Percentiles rank a stretch among this genome's conserved stretches.
These are phyloP conservation scores for Alauda arvensis DNA, from an alignment of 2,797 vertebrate genomes.

Conservation along the genomic window DNA sequence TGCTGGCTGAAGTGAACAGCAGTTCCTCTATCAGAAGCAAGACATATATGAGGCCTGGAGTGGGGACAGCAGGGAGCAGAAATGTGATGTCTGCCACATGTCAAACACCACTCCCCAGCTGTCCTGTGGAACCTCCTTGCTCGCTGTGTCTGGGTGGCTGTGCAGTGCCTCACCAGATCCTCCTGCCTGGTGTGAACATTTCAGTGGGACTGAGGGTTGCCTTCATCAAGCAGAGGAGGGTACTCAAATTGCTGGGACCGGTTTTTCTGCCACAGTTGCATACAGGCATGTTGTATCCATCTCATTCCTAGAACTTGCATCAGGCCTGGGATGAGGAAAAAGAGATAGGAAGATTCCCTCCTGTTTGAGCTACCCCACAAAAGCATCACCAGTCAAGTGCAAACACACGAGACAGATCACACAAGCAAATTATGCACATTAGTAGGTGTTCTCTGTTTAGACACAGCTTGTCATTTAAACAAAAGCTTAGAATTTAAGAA, in stretches of 20 bases:
- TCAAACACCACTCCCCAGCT: neutral
- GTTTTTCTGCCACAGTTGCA: neutral
- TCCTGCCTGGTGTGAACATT: neutral
- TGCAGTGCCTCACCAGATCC: neutral
- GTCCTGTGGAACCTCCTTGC: fast-evolving
- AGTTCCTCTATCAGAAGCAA: neutral
- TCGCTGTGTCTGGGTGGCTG: fast-evolving
- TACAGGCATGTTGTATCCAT: too few species aligned
- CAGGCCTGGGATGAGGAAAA: neutral
- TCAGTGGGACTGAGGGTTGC: neutral
- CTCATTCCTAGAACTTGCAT: neutral
- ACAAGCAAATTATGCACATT: fast-evolving
- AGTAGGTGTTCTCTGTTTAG: neutral
- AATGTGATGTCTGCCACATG: fast-evolving
- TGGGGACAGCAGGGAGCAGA: fast-evolving
- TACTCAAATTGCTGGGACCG: neutral
- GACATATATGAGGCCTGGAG: fast-evolving
- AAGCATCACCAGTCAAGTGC: neutral
- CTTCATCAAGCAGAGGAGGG: neutral
- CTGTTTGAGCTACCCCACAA: neutral
- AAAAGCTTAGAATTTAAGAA: neutral
- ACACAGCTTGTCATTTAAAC: neutral
- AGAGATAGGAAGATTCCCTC: neutral
- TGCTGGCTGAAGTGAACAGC: neutral
- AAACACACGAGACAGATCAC: fast-evolving